phyloP scores from a whole-genome alignment of 2,113 vertebrate species.

The Oenanthe melanoleuca region DNA sequence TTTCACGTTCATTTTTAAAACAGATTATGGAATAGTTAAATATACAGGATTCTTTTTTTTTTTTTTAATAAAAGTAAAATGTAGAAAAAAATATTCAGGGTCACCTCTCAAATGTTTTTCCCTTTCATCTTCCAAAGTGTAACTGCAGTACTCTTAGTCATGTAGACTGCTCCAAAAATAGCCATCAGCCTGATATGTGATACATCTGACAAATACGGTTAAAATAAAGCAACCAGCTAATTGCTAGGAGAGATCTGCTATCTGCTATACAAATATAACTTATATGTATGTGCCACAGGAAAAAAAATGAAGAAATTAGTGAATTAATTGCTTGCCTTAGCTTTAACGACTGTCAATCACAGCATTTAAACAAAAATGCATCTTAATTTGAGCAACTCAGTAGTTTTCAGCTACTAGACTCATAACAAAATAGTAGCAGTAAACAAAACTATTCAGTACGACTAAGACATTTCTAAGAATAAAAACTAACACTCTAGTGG shows the following conservation, averaged over 20 bases:
- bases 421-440: neutral
- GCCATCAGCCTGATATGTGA: constrained; percentile 82
- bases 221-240: constrained; percentile 75
- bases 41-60: neutral
- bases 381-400: neutral
- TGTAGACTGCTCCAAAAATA: constrained; percentile 91
- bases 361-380: neutral
- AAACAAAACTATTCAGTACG: neutral
- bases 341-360: neutral
- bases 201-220: constrained; percentile 87
- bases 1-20: constrained; percentile 1
- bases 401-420: neutral
- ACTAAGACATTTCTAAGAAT: neutral
- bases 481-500: neutral
- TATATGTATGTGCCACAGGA: neutral
- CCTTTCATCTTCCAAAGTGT: constrained; percentile 78
- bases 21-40: neutral
- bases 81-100: constrained; percentile 51
- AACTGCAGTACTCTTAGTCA: constrained; percentile 85
- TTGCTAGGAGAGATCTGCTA: constrained; percentile 29
- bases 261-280: constrained; percentile 15
- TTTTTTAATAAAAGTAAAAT: constrained; percentile 27
- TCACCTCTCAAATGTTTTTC: constrained; percentile 78
- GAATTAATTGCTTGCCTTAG: neutral
- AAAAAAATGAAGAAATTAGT: neutral